phyloP scores from a whole-genome alignment of 2,113 vertebrate species.

The Cyanoliseus patagonus region DNA sequence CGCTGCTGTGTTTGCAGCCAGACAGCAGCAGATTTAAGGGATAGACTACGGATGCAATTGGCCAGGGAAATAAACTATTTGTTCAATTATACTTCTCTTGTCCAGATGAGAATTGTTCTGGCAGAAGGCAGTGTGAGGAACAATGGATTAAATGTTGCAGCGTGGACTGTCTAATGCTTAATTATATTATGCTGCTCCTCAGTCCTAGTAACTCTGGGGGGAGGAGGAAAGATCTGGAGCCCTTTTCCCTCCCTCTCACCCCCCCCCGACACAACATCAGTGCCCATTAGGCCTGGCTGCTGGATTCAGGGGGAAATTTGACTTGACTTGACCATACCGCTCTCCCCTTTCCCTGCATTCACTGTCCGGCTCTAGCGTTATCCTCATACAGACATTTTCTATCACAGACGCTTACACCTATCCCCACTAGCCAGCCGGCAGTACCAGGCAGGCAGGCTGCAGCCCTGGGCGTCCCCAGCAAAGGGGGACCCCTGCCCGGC shows the following conservation, averaged over 20 bases:
- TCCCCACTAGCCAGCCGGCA: not conserved
- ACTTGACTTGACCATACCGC: not conserved
- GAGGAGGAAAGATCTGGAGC: not conserved
- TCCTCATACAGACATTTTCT: not conserved
- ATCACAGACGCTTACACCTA: not conserved
- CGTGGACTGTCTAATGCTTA: not conserved
- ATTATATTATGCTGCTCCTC: not conserved
- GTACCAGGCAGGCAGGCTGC: not conserved
- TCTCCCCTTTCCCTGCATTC: not conserved
- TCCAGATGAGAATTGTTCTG: not conserved
- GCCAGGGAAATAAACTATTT: slow-evolving; percentile 43
- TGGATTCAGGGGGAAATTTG: not conserved
- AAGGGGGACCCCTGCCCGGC: not conserved
- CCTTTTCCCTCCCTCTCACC: not conserved
- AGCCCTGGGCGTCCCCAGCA: not conserved
- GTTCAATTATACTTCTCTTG: slow-evolving; percentile 4
- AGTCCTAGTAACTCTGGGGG: not conserved
- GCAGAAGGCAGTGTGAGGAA: not conserved
- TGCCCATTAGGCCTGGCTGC: not conserved
- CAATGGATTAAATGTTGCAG: slow-evolving; percentile 30
- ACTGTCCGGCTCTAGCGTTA: not conserved
- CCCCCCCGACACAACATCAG: not conserved
- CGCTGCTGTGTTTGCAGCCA: not conserved
- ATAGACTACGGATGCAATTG: not conserved
- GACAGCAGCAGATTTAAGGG: not conserved